These are phyloP conservation scores for Psilopsiagon aurifrons DNA, from an alignment of 2,113 vertebrate species.

Conservation along the genomic window DNA sequence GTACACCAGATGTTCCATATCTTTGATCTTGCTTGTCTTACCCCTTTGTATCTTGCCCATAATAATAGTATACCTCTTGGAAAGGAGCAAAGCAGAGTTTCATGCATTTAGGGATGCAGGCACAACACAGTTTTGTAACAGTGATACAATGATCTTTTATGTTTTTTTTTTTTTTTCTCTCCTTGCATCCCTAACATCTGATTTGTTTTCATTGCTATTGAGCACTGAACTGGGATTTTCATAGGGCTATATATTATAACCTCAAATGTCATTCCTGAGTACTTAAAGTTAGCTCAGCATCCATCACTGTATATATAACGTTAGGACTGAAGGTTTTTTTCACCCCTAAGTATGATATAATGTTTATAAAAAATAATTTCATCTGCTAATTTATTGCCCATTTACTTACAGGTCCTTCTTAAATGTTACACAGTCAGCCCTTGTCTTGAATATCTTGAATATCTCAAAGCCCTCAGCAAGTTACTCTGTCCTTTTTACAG, in stretches of 20 bases:
- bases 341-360: not conserved
- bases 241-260: not conserved
- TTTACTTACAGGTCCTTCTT: slow-evolving; percentile 4
- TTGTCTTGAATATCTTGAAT: not conserved
- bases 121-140: not conserved
- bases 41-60: not conserved
- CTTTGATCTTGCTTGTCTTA: slow-evolving; percentile 15
- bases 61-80: slow-evolving; percentile 11
- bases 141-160: not conserved
- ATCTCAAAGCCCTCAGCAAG: not conserved
- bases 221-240: not conserved
- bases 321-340: not conserved
- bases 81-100: not conserved
- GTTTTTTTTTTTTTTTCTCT: not conserved
- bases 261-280: not conserved
- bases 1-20: slow-evolving; percentile 24
- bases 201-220: not conserved
- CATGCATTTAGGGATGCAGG: not conserved
- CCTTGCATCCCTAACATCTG: not conserved
- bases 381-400: not conserved
- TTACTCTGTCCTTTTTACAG: not conserved
- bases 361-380: not conserved
- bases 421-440: not conserved
- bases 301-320: not conserved
- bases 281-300: not conserved